Conservation (phyloP, 2,888 invertebrate species). For the Drosophila melanosoma region DNA sequence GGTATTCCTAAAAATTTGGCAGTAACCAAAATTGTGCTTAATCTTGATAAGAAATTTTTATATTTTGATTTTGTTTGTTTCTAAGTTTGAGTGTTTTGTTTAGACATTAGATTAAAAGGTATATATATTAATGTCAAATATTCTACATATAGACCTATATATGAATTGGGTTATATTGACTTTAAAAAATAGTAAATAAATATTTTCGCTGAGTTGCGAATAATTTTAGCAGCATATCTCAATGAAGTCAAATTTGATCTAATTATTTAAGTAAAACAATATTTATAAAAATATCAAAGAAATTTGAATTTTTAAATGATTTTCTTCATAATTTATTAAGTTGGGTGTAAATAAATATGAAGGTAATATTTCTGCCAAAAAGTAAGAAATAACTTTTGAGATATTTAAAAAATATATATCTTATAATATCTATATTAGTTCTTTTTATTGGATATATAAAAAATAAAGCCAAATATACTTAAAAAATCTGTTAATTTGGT, state of each 20-base stretch:
- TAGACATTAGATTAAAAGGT: neutral
- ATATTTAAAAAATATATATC: too few relatives aligned
- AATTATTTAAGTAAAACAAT: too few relatives aligned
- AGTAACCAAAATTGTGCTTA: constrained; percentile 18
- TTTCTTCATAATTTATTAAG: neutral
- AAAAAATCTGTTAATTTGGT: neutral
- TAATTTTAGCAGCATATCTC: neutral
- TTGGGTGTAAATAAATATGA: neutral
- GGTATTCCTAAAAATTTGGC: constrained; percentile 22
- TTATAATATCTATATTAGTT: too few relatives aligned
- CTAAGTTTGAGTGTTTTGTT: neutral
- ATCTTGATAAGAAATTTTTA: neutral
- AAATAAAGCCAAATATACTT: neutral
- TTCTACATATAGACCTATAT: neutral
- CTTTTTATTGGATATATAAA: too few relatives aligned
- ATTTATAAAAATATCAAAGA: neutral
- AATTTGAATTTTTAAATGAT: neutral
- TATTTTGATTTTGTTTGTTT: neutral
- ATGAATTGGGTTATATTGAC: neutral
- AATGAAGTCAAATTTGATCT: neutral
- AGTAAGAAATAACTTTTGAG: too few relatives aligned
- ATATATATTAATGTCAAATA: neutral
- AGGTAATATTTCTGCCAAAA: too few relatives aligned
- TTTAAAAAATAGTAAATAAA: neutral
- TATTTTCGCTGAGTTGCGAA: neutral